A percentile compares a stretch with the other conserved stretches of the same genome.
Evolutionary conservation across 2,113 vertebrate genomes (phyloP).

Genomic region (Microtus pennsylvanicus): DNA sequence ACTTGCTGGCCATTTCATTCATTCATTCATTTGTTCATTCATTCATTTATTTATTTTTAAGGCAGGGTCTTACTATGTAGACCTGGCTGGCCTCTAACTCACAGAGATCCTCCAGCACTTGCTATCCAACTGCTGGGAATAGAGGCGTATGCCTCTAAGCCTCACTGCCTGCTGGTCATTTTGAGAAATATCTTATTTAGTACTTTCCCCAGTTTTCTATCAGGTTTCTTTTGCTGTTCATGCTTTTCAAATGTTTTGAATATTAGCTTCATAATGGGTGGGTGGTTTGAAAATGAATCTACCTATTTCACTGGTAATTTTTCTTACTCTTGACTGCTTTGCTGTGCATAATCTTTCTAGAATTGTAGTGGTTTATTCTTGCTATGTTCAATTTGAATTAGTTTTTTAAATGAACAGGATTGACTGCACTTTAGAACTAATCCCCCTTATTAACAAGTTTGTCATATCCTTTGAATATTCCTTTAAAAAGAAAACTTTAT

Average conservation of each 20-base stretch:
- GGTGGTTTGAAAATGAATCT: not conserved
- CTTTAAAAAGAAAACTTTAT: constrained; percentile 52
- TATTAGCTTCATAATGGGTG: not conserved
- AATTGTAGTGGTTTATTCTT: constrained; percentile 8
- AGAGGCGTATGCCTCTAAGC: not conserved
- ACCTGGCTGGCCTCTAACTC: no score
- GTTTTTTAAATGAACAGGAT: constrained; percentile 42
- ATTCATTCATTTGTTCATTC: no score
- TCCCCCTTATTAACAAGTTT: not conserved
- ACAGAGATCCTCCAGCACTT: not conserved
- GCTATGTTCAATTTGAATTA: constrained; percentile 27
- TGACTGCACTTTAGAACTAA: not conserved
- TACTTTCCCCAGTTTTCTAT: not conserved
- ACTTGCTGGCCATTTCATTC: not conserved
- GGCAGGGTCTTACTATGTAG: no score
- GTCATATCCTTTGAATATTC: constrained; percentile 45
- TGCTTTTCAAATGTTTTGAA: not conserved
- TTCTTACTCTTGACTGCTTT: not conserved
- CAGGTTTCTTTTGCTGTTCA: not conserved
- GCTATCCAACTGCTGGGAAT: not conserved
- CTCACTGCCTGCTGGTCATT: not conserved
- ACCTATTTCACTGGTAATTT: not conserved
- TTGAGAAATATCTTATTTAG: not conserved
- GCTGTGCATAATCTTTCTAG: not conserved
- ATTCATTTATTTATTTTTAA: no score